Conservation (phyloP, 2,113 vertebrate species). For the Podarcis cretensis region DNA sequence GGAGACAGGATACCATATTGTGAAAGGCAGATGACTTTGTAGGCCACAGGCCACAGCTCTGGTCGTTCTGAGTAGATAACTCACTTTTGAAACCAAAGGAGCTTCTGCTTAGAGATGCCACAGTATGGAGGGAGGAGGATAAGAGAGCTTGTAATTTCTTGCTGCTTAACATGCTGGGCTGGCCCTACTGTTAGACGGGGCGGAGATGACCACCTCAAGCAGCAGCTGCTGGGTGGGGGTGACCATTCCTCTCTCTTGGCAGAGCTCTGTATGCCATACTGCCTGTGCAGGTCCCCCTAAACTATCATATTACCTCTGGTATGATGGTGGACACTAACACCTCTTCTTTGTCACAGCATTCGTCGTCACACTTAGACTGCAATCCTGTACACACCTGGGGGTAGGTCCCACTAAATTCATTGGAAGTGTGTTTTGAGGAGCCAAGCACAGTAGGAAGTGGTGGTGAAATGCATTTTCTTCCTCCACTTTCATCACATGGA, state of each 20-base stretch:
- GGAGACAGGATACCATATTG: not conserved
- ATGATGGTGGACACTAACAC: too few species aligned
- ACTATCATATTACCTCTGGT: too few species aligned
- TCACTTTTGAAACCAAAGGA: not conserved
- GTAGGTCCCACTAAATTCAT: not conserved
- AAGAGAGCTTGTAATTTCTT: not conserved
- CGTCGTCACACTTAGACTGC: not conserved
- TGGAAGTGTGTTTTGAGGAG: not conserved
- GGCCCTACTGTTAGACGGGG: not conserved
- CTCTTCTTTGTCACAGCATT: not conserved
- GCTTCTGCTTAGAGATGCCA: fast-evolving
- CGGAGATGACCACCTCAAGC: not conserved
- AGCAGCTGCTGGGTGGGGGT: not conserved
- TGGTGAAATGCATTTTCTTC: not conserved
- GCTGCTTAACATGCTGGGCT: not conserved
- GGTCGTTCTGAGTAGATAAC: not conserved
- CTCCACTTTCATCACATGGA: not conserved
- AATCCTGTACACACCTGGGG: not conserved
- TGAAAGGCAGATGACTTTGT: not conserved
- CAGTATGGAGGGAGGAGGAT: not conserved
- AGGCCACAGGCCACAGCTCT: not conserved
- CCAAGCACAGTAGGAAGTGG: too few species aligned
- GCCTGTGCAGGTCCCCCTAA: not conserved
- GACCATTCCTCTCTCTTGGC: not conserved
- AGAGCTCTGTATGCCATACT: not conserved